Base-by-base conservation (phyloP, 92 coral and sea anemone genomes). In the Zoanthus sansibaricus region DNA sequence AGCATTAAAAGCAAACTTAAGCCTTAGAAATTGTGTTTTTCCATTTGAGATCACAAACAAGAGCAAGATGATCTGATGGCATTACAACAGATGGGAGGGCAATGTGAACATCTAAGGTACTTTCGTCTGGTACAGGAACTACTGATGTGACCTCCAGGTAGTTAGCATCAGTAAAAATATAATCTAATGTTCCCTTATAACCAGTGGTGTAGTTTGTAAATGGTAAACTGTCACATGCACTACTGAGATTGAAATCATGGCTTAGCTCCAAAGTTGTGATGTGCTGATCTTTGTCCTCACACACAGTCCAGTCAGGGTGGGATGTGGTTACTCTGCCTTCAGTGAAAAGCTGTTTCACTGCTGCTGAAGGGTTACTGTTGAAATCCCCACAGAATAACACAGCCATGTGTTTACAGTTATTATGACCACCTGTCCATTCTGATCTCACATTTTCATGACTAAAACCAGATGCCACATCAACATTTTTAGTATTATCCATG, bases 61-160 rank as follows among this genome's bases (percentile, higher is more conserved):
- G 86, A 32, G 99, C 99, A 32, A 97, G 72, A 87, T 97, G 99
- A 80, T 97, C 99, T 71, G 99, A 97, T 0, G 99, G 98, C 93
- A 95, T 86, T 13, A 95, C 98, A 67, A 96, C 98, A 14, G 99
- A 97, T 4, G 99, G 99, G 16, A 97, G 55, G 16, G 97, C 99
- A 30, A 91, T 51, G 82, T 97, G 95, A 9, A 75, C 76, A 17
- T 88, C 88, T 32, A 97, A 88, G 17, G 93, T 98, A n/a, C 93
- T 95, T 42, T 86, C 97, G 51, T 78, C 62, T 10, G 99, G 99
- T 83, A 97, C 21, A 21, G 99, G 99, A 75, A 97, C 46, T n/a
- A 93, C 96, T 30, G 99, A 89, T 56, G 92, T 92, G 0, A 95
- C 92, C 64, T 95, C 94, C 79, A 97, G 72, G 71, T 79, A 88